phyloP scores from a whole-genome alignment of 2,888 invertebrate species.

The Arctia plantaginis region DNA sequence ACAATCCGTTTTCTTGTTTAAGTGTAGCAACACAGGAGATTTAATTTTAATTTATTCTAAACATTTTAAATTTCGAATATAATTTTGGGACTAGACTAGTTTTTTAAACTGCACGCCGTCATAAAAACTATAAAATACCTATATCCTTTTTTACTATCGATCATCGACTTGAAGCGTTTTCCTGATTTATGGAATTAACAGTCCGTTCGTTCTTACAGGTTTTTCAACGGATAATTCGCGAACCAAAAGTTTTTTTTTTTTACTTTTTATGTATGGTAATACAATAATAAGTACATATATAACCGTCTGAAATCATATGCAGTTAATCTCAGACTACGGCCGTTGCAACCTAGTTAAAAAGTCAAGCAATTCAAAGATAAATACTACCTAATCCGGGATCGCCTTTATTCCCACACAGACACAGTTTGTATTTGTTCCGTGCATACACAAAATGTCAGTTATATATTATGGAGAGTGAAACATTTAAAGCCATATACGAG shows the following conservation, averaged over 20 bases:
- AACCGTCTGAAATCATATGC: neutral
- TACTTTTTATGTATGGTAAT: no score
- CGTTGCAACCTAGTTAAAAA: neutral
- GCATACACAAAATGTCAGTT: no score
- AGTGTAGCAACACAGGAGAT: neutral
- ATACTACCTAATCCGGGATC: no score
- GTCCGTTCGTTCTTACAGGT: neutral
- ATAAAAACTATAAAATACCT: neutral
- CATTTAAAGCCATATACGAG: neutral
- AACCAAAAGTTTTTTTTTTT: no score
- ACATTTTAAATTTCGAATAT: neutral
- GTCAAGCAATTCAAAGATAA: neutral
- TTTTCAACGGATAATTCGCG: no score
- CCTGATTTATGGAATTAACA: no score
- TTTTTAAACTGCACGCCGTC: neutral
- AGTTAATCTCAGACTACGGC: neutral
- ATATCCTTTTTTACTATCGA: no score
- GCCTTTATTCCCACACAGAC: no score
- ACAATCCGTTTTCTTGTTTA: conserved; percentile 16
- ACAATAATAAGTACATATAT: neutral
- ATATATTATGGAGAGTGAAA: no score
- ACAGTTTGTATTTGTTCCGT: no score
- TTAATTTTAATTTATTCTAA: neutral
- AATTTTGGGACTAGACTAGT: neutral
- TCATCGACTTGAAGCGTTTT: no score